Conservation (phyloP, 2,888 invertebrate genomes). For the Andrena hattorfiana region DNA sequence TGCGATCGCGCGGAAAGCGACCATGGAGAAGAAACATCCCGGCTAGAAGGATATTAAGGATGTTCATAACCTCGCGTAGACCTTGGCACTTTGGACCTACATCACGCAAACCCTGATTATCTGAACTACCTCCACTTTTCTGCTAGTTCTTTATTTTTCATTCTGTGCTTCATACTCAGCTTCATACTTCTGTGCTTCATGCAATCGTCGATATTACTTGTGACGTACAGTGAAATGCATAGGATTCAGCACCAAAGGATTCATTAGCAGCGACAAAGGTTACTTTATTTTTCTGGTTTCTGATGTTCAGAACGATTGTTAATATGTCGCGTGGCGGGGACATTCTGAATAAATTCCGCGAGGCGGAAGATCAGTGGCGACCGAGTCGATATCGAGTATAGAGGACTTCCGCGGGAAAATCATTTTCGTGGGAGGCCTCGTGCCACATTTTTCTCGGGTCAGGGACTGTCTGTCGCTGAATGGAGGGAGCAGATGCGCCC, state of each 20-base stretch:
- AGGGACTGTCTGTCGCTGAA: conserved; percentile 69
- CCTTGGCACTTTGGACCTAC: too few species aligned
- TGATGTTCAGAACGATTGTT: background rate
- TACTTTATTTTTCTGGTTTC: too few species aligned
- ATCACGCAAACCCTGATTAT: too few species aligned
- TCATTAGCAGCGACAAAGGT: too few species aligned
- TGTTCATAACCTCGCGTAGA: background rate
- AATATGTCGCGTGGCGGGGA: background rate
- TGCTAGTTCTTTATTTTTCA: too few species aligned
- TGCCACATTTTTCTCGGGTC: conserved; percentile 66
- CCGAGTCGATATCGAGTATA: background rate
- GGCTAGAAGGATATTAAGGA: background rate
- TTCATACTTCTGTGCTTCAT: too few species aligned
- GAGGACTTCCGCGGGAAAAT: conserved; percentile 56
- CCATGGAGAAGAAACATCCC: background rate
- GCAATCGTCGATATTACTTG: too few species aligned
- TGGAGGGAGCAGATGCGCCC: conserved; percentile 83
- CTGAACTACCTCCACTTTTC: too few species aligned
- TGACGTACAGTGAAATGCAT: too few species aligned
- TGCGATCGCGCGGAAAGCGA: background rate
- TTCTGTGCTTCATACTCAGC: too few species aligned
- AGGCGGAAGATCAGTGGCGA: background rate
- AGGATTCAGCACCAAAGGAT: too few species aligned
- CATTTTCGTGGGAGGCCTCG: conserved; percentile 64
- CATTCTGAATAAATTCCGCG: background rate